Base-by-base conservation (phyloP, 2,888 invertebrate genomes). In the Drosophila paramelanica region DNA sequence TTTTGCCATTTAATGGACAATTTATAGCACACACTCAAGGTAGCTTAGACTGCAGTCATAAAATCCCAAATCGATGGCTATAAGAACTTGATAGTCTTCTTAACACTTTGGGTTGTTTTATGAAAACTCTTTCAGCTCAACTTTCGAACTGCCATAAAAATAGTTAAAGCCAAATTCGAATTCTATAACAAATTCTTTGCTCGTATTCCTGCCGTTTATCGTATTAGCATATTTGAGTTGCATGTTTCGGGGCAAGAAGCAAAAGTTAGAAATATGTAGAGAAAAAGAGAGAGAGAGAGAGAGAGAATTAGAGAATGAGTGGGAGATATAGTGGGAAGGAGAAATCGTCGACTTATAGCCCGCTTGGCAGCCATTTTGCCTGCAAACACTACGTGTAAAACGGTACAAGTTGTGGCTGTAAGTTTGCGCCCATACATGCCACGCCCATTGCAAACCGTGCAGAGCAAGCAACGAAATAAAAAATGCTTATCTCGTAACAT, bases 401-500 rank as follows among this genome's bases (percentile, higher is more conserved):
- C 52, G 56, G 56, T 14, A 50, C 43, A 67, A 71, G 43, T 71
- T 76, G 56, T 31, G 68, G 36, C 70, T 45, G 56, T 51, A 60
- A 65, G 59, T 56, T 72, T 66, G 33, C 33, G 36, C 36, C 13
- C 36, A 36, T 0, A 11, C 36, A 1, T 55, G 59, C 55, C 65
- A 59, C 67, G 67, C 67, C 71, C 73, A 47, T 31, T 31, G 31
- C 20, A 20, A 14, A 27, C 11, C 13, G 31, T 11, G 33, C n/a
- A 23, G 42, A 23, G 45, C 36, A 53, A 72, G 76, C 47, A 67
- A 59, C 47, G 56, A 31, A 75, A 62, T 82, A 76, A 86, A 81
- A 81, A 70, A 67, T 68, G 77, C 67, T 72, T 79, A 81, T 74
- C 85, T 77, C 60, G 71, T 64, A 66, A 73, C 81, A 72, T 79